Evolutionary conservation across 2,888 invertebrate genomes (phyloP), one percentile per base, ranked within the genome.

Genomic region (Eilema caniola): DNA sequence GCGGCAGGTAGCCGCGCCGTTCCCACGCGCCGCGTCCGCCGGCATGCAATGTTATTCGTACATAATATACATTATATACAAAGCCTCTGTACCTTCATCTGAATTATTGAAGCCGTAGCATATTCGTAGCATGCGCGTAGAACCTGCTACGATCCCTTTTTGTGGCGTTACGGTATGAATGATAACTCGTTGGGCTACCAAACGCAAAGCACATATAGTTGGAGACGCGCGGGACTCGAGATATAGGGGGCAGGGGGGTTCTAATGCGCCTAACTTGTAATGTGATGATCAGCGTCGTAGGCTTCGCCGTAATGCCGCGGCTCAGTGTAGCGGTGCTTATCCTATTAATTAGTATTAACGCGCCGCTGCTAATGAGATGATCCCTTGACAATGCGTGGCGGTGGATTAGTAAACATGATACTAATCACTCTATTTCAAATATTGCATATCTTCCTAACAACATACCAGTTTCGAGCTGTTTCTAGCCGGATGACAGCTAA

Each of bases 261-360:
- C 74, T 83, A 83, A 77, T 81, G 70, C 74, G 82, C 67, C 81
- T 79, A 81, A 75, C 69, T 71, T 71, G 84, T 82, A 82, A 82
- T 72, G 69, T 75, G 82, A 81, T 77, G 71, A 82, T 75, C 70
- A 56, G 67, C 60, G 57, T 57, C 62, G 70, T 66, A 72, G 81
- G 81, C 83, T 81, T 83, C 82, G 67, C 24, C 63, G 53, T 71
- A 65, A 74, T 57, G 62, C 68, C 65, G 69, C 60, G 63, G 53
- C 61, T 71, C 70, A 65, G 66, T 14, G 60, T n/a, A 47, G 12
- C 63, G 56, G 68, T 16, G 41, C 73, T 86, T 74, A 89, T 86
- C 88, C 87, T 81, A 86, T 89, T 89, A 88, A 89, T 86, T 74
- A 53, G 73, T 67, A 79, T 80, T 83, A 80, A 73, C 73, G 71